Evolutionary conservation across 2,888 invertebrate genomes (phyloP).

Genomic region (Nomada ferruginata): DNA sequence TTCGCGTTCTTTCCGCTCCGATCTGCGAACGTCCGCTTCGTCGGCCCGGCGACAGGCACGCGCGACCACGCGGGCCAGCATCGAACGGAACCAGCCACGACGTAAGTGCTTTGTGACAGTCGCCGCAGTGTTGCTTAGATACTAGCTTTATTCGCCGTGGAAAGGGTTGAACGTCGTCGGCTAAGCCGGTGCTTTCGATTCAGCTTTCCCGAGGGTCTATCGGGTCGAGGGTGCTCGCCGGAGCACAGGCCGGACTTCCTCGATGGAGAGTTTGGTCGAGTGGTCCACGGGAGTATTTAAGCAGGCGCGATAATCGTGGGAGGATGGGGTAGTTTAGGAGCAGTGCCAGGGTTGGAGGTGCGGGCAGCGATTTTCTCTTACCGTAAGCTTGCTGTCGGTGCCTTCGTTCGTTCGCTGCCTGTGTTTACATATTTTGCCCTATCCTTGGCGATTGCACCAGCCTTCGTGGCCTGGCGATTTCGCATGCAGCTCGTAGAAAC

Average conservation of each 20-base stretch:
- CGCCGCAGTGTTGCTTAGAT: conserved; percentile 24
- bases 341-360: conserved; percentile 1
- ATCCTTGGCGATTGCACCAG: not conserved
- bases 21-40: not conserved
- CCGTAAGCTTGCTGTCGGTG: not conserved
- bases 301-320: no score
- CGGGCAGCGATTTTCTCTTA: not conserved
- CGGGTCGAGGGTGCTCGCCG: no score
- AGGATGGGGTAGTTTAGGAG: no score
- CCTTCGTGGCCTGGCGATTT: conserved; percentile 2
- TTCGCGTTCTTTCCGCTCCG: not conserved
- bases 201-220: no score
- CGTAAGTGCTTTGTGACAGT: conserved; percentile 44
- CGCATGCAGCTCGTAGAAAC: not conserved
- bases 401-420: not conserved
- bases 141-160: not conserved
- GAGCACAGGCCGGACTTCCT: no score
- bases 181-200: no score
- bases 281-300: not conserved
- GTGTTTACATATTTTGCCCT: conserved; percentile 24
- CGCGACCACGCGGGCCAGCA: not conserved
- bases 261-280: not conserved
- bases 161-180: no score
- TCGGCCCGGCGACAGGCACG: not conserved
- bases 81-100: conserved; percentile 22